Evolutionary conservation across 2,888 invertebrate species (phyloP), one percentile per base, ranked within the genome.

Genomic region (Andrena haemorrhoa): DNA sequence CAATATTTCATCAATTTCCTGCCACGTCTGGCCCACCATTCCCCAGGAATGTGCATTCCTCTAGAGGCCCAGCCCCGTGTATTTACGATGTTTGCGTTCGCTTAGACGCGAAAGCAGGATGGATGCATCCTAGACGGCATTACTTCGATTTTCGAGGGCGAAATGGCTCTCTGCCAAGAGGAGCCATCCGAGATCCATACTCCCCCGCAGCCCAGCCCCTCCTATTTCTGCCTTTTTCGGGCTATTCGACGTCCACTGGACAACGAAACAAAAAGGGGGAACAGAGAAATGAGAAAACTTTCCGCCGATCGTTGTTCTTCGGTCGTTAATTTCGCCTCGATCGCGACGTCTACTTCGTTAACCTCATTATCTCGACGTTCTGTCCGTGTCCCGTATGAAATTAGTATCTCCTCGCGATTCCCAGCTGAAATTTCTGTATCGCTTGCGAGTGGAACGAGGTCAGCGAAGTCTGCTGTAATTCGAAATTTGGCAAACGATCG

Each of bases 101-200:
- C 69, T 71, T 65, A 69, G 41, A 74, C 58, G 60, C 61, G 70
- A 75, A 74, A 71, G 58, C n/a, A 47, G 75, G 66, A 81, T 49
- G 66, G 63, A 80, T 80, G 76, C 80, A 74, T 23, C 29, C 35
- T 35, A 29, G 78, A 29, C 41, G 53, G 77, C 71, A 70, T 78
- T 70, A 73, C 75, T 85, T 86, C 83, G 85, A 85, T 87, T 86
- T 74, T 70, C 51, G 61, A 35, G 53, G 79, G 20, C 51, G 41
- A 56, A 68, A 75, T 88, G 86, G 88, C 88, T 66, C 35, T 23
- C 26, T 74, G 88, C 86, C 88, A 87, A 86, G 79, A 71, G 35
- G 65, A 73, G 41, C 70, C 49, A 68, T 73, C 56, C 64, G 60
- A 51, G 61, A 75, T 74, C 73, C 74, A 70, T 75, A 79, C 76